phyloP scores from a whole-genome alignment of 1,140 invertebrate species.

The Hormaphis cornu region DNA sequence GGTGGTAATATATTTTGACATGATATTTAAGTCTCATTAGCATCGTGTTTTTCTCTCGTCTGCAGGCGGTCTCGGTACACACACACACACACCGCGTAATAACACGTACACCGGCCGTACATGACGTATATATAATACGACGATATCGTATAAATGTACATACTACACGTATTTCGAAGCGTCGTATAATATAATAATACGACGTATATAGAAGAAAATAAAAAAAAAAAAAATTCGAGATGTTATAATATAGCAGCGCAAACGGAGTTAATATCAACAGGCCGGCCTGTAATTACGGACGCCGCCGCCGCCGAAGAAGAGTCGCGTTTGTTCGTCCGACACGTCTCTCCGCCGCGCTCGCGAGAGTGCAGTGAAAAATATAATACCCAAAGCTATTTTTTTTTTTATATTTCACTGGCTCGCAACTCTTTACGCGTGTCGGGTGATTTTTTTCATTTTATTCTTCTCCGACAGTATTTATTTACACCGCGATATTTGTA shows the following conservation, averaged over 20 bases:
- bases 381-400: no score
- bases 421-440: no score
- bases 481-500: not conserved
- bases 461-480: not conserved
- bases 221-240: no score
- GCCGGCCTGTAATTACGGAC: constrained; percentile 23
- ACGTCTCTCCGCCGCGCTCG: not conserved
- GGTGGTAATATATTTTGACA: constrained; percentile 27
- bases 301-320: not conserved
- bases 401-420: not conserved
- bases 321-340: not conserved
- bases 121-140: not conserved
- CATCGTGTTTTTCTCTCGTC: not conserved
- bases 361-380: no score
- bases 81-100: not conserved
- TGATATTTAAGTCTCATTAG: constrained; percentile 33
- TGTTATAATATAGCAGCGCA: not conserved
- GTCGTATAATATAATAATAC: no score
- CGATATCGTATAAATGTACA: no score
- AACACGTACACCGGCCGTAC: not conserved
- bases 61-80: not conserved
- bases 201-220: no score
- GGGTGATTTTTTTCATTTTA: not conserved
- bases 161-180: no score
- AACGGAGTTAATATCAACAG: constrained; percentile 30